Conservation (phyloP, 2,113 vertebrate species). For the Peromyscus polionotus region DNA sequence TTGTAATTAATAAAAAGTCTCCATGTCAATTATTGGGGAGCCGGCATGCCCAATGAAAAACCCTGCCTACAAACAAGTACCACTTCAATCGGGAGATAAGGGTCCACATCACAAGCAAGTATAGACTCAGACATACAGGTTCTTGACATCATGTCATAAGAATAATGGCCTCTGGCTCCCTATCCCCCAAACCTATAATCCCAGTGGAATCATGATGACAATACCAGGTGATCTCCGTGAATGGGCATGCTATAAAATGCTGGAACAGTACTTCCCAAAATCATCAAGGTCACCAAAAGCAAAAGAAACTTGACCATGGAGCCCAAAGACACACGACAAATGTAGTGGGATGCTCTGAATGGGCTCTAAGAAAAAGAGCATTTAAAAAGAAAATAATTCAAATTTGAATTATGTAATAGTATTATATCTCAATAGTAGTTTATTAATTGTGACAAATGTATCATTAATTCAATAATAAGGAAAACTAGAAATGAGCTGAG, state of each 20-base stretch:
- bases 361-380: background rate
- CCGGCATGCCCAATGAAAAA: too few species aligned
- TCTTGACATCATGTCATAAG: background rate
- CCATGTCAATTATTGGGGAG: too few species aligned
- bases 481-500: background rate
- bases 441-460: background rate
- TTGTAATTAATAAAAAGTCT: too few species aligned
- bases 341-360: too few species aligned
- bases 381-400: background rate
- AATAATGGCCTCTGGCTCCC: background rate
- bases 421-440: background rate
- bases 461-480: background rate
- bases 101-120: background rate
- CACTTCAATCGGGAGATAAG: background rate
- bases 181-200: background rate
- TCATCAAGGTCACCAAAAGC: background rate
- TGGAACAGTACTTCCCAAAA: background rate
- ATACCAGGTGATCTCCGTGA: background rate
- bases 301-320: conserved; percentile 28
- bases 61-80: background rate
- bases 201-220: background rate
- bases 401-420: conserved; percentile 28
- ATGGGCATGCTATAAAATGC: background rate
- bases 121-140: background rate
- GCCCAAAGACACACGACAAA: background rate